phyloP scores from a whole-genome alignment of 2,113 vertebrate genomes.

The Embiotoca jacksoni region DNA sequence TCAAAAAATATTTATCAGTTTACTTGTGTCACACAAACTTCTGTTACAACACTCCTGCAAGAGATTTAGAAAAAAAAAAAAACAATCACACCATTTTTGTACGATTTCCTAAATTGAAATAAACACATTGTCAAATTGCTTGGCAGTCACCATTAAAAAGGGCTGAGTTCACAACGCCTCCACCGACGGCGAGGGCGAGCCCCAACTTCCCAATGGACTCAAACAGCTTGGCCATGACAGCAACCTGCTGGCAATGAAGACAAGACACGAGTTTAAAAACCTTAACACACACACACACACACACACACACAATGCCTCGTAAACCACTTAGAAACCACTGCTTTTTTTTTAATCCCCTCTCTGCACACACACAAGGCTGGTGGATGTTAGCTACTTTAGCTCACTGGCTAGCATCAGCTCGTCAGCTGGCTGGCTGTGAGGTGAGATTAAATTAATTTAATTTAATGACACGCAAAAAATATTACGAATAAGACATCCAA shows the following conservation, averaged over 20 bases:
- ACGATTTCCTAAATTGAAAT: no score
- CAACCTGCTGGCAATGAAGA: slow-evolving; percentile 30
- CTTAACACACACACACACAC: background rate
- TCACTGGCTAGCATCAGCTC: slow-evolving; percentile 35
- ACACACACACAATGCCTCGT: background rate
- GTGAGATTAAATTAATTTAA: background rate
- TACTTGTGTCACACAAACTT: no score
- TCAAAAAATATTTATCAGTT: no score
- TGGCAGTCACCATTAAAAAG: slow-evolving; percentile 92
- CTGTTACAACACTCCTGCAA: no score
- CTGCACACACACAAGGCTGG: slow-evolving; percentile 34
- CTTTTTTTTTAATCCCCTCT: background rate
- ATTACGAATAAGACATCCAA: fast-evolving
- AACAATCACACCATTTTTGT: no score
- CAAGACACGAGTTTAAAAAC: background rate
- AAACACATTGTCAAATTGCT: no score
- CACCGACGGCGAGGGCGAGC: slow-evolving; percentile 91
- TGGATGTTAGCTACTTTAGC: slow-evolving; percentile 51
- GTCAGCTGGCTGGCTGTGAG: background rate
- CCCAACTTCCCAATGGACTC: slow-evolving; percentile 95
- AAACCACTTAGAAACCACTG: background rate
- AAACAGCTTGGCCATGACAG: slow-evolving; percentile 90
- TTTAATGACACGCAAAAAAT: no score
- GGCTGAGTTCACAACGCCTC: slow-evolving; percentile 94
- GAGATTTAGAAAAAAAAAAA: no score